These are phyloP conservation scores for Listrodromus nycthemerus DNA, from an alignment of 2,888 invertebrate genomes.

Conservation along the genomic window DNA sequence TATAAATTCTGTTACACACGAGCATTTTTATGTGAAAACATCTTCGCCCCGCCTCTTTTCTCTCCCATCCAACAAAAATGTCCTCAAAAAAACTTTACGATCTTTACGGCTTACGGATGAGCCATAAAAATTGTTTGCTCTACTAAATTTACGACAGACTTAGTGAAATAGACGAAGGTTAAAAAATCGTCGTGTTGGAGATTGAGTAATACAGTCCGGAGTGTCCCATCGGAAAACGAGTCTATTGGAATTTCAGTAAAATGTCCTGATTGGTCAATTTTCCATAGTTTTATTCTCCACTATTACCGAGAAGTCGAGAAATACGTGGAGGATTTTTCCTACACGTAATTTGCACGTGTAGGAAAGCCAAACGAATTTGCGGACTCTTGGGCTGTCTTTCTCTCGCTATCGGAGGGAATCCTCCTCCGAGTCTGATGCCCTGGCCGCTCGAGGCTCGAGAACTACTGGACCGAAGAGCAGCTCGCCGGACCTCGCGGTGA, in stretches of 20 bases:
- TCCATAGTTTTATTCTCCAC: neutral
- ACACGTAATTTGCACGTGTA: too few relatives aligned
- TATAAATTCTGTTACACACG: slow-evolving; percentile 8
- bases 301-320: slow-evolving; percentile 15
- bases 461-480: slow-evolving; percentile 37
- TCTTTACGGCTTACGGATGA: too few relatives aligned
- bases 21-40: neutral
- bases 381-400: slow-evolving; percentile 18
- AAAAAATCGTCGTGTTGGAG: too few relatives aligned
- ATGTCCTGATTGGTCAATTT: neutral
- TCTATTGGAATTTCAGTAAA: too few relatives aligned
- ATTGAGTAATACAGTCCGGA: too few relatives aligned
- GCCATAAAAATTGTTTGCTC: too few relatives aligned
- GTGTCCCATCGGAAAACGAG: too few relatives aligned
- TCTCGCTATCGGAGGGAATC: neutral
- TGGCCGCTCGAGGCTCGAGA: slow-evolving; percentile 33
- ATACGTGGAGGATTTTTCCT: slow-evolving; percentile 31
- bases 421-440: slow-evolving; percentile 1
- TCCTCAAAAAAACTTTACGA: too few relatives aligned
- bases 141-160: too few relatives aligned
- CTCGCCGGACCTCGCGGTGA: slow-evolving; percentile 41
- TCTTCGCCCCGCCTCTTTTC: too few relatives aligned
- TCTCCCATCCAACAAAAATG: too few relatives aligned
- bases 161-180: too few relatives aligned
- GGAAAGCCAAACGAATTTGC: slow-evolving; percentile 33